Evolutionary conservation across 2,888 invertebrate genomes (phyloP).

Genomic region (Pristionchus japonicus): DNA sequence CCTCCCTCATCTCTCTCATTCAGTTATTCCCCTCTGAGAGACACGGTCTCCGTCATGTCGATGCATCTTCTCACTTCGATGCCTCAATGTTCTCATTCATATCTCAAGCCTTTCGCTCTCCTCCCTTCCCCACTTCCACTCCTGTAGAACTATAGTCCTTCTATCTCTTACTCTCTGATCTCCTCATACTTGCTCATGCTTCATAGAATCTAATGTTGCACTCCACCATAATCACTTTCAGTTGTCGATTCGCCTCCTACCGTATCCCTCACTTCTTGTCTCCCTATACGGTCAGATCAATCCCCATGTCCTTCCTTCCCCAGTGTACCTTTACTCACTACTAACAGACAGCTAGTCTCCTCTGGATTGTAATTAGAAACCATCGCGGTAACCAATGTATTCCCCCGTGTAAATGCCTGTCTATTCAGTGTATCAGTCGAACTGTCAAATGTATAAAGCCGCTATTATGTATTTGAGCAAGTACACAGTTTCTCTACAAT

Average conservation of each 20-base stretch:
- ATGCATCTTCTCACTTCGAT: slow-evolving; percentile 91
- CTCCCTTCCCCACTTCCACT: neutral
- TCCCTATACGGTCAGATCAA: neutral
- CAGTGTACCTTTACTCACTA: neutral
- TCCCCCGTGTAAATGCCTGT: slow-evolving; percentile 11
- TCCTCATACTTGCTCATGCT: neutral
- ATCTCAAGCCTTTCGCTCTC: slow-evolving; percentile 49
- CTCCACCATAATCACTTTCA: slow-evolving; percentile 10
- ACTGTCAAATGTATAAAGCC: neutral
- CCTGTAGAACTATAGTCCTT: neutral
- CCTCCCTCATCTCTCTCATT: slow-evolving; percentile 8
- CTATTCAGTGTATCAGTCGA: slow-evolving; percentile 17
- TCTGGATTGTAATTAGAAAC: neutral
- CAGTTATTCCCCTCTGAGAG: slow-evolving; percentile 94
- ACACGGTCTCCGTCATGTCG: slow-evolving; percentile 93
- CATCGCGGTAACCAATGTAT: neutral
- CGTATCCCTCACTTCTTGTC: too few relatives aligned
- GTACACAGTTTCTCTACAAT: neutral
- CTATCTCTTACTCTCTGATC: too few relatives aligned
- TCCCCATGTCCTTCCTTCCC: slow-evolving; percentile 26
- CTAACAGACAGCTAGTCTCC: neutral
- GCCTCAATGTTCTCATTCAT: slow-evolving; percentile 84
- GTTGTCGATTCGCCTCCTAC: slow-evolving; percentile 26
- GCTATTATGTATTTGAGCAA: neutral
- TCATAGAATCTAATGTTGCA: neutral